Evolutionary conservation across 2,888 invertebrate species (phyloP), one percentile per base, ranked within the genome.

Genomic region (Parelbella ahira): DNA sequence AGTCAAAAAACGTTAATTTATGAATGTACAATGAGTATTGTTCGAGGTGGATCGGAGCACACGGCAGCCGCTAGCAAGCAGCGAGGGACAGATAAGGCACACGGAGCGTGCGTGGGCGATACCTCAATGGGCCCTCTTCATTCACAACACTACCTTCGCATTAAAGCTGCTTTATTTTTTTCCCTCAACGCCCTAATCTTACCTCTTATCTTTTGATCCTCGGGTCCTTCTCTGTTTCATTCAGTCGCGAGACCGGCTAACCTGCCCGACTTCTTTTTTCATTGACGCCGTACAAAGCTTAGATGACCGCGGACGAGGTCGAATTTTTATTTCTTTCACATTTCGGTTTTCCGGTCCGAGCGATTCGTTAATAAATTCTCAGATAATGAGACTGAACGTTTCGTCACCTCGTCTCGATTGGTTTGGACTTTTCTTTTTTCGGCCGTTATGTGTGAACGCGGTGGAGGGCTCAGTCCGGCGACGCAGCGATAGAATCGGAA

Each of bases 341-440:
- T 86, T 84, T 87, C 57, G 83, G 86, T 87, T 87, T 86, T 84
- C 86, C 86, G 86, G 86, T 86, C 83, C 72, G 71, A 58, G 54
- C 84, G 83, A 84, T 84, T 87, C 86, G 86, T 87, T 87, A 87
- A 87, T 87, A 87, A 87, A 87, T 87, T 87, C 86, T 79, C 83
- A 83, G 86, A 87, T 87, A 86, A 87, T 86, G 86, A 86, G 84
- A 83, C 84, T 84, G 86, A 87, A 83, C 86, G 86, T 86, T 87
- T 87, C 86, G 84, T 87, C 86, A 87, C 86, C 86, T 87, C 86
- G 71, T 76, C 83, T 82, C 82, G 84, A 86, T 86, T 84, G 84
- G 79, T 80, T 78, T 76, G 67, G 68, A 67, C 70, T 79, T 78
- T 74, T 75, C 58, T 67, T 68, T 81, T 82, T 83, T 78, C 56